Evolutionary conservation across 1,140 invertebrate species (phyloP).

Genomic region (Sitophilus oryzae): DNA sequence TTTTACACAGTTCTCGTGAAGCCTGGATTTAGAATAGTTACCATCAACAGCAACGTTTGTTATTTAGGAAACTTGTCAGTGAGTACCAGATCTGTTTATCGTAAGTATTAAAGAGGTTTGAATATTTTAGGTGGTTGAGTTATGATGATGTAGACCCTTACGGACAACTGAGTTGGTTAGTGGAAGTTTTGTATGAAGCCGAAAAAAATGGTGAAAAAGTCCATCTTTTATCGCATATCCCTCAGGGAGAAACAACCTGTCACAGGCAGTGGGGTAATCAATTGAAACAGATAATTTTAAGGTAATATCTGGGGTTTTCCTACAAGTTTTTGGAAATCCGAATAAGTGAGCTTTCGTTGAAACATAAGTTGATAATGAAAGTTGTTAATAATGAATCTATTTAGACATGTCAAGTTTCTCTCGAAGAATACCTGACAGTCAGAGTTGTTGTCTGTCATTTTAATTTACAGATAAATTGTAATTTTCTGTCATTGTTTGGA

Average conservation of each 20-base stretch:
- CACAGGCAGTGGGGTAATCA: slow-evolving; percentile 60
- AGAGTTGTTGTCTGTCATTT: too few relatives aligned
- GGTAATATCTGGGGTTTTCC: too few relatives aligned
- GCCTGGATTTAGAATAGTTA: slow-evolving; percentile 64
- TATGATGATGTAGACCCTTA: slow-evolving; percentile 57
- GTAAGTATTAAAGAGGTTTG: too few relatives aligned
- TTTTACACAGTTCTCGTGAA: slow-evolving; percentile 61
- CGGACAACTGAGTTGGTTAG: slow-evolving; percentile 71
- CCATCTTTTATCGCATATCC: slow-evolving; percentile 79
- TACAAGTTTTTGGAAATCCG: too few relatives aligned
- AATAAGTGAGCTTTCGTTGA: too few relatives aligned
- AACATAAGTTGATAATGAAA: too few relatives aligned
- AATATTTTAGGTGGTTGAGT: slow-evolving; percentile 53
- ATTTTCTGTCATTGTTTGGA: too few relatives aligned
- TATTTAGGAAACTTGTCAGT: slow-evolving; percentile 70
- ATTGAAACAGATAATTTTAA: slow-evolving; percentile 55
- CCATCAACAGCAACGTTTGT: slow-evolving; percentile 68
- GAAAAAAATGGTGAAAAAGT: slow-evolving; percentile 68
- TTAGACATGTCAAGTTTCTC: too few relatives aligned
- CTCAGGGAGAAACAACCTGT: slow-evolving; percentile 53
- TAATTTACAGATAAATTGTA: too few relatives aligned
- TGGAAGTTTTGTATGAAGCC: slow-evolving; percentile 59
- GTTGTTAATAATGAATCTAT: too few relatives aligned
- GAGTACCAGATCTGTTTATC: too few relatives aligned
- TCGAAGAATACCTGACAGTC: too few relatives aligned